These are phyloP conservation scores for Eidolon dupreanum DNA, from an alignment of 2,797 vertebrate genomes.

Conservation along the genomic window DNA sequence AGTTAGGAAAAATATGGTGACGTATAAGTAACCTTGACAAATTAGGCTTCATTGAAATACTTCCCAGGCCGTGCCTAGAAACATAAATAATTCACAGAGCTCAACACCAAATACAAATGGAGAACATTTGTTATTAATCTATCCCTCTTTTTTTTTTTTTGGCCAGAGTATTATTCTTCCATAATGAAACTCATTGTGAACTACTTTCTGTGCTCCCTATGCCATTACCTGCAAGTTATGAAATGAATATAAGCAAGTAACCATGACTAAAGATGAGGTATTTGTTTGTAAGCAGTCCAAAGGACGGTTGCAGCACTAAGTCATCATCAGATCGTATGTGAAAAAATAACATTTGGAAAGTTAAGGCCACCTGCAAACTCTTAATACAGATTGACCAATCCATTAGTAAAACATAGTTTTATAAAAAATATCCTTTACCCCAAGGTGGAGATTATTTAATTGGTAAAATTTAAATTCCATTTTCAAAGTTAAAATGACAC, in stretches of 20 bases:
- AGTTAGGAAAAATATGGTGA: constrained; percentile 69
- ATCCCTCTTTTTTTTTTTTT: constrained; percentile 35
- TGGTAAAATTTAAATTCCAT: constrained; percentile 42
- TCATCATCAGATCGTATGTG: neutral
- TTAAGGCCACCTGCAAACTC: neutral
- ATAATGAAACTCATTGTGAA: constrained; percentile 52
- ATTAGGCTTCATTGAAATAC: constrained; percentile 67
- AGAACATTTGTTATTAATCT: constrained; percentile 61
- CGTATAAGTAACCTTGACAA: constrained; percentile 70
- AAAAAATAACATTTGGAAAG: neutral
- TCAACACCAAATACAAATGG: constrained; percentile 62
- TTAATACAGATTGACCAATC: neutral
- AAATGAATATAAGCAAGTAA: constrained; percentile 33
- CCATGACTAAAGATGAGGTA: neutral
- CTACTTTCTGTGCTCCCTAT: constrained; percentile 7
- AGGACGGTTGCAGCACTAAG: neutral
- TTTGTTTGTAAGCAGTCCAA: neutral
- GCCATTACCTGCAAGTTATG: neutral
- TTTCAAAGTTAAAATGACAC: constrained; percentile 48
- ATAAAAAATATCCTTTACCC: neutral
- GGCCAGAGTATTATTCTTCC: constrained; percentile 48
- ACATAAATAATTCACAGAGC: constrained; percentile 70
- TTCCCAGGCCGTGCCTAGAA: constrained; percentile 47
- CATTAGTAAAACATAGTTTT: constrained; percentile 9
- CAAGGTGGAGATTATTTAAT: constrained; percentile 31